Conservation (phyloP, 2,888 invertebrate genomes). For the Diloba caeruleocephala region DNA sequence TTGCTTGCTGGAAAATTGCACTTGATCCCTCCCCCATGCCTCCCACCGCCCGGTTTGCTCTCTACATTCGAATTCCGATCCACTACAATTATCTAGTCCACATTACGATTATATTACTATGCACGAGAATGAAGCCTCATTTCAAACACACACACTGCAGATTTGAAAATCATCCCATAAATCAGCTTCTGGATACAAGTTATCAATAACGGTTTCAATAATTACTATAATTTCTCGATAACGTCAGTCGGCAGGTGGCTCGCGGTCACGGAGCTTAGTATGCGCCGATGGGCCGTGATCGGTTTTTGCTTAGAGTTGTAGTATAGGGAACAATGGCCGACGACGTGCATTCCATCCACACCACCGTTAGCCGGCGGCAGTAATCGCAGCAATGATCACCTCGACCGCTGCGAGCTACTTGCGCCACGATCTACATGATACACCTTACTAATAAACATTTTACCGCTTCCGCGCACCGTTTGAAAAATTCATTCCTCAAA, state of each 20-base stretch:
- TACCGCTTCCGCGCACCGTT: constrained; percentile 54
- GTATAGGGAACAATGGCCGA: constrained; percentile 79
- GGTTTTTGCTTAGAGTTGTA: constrained; percentile 73
- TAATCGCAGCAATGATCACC: constrained; percentile 75
- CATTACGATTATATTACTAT: constrained; percentile 55
- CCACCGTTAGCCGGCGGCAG: constrained; percentile 80
- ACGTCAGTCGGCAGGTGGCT: constrained; percentile 67
- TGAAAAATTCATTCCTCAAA: constrained; percentile 31
- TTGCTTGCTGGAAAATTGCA: constrained; percentile 79
- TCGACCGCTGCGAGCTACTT: constrained; percentile 46
- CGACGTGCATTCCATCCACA: constrained; percentile 78
- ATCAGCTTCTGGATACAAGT: constrained; percentile 18
- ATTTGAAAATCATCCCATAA: constrained; percentile 30
- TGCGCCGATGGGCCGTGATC: constrained; percentile 72
- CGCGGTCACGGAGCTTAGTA: constrained; percentile 67
- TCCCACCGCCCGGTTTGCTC: constrained; percentile 55
- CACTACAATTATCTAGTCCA: constrained; percentile 62
- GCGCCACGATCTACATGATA: constrained; percentile 47
- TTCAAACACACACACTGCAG: constrained; percentile 18
- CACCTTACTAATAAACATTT: constrained; percentile 52
- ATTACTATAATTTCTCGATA: constrained; percentile 47
- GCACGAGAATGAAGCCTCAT: constrained; percentile 44
- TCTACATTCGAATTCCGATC: constrained; percentile 70
- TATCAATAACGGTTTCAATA: constrained; percentile 36
- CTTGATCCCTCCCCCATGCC: constrained; percentile 68